Evolutionary conservation across 2,797 vertebrate species (phyloP).

Genomic region (Spheniscus humboldti): DNA sequence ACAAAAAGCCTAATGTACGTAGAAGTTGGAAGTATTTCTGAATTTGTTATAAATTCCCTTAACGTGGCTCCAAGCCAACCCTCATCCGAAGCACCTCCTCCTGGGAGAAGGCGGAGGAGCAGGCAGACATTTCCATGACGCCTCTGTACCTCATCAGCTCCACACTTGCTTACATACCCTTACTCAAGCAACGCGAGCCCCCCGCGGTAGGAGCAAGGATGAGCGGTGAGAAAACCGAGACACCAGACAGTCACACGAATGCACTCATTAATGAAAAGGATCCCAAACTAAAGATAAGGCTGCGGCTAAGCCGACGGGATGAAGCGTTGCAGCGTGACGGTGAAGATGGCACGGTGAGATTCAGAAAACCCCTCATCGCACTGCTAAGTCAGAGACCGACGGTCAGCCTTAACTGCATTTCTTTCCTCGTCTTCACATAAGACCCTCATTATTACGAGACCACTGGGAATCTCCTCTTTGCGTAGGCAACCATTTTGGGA

Average conservation of each 20-base stretch:
- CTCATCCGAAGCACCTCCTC: conserved; percentile 57
- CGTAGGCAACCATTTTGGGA: not conserved
- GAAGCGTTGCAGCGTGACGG: not conserved
- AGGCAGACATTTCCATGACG: not conserved
- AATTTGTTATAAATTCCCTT: conserved; percentile 23
- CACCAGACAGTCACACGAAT: not conserved
- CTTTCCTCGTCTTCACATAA: not conserved
- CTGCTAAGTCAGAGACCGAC: not conserved
- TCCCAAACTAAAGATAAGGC: not conserved
- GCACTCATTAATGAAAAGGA: not conserved
- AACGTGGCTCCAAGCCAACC: conserved; percentile 33
- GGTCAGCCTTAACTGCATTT: not conserved
- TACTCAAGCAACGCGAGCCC: not conserved
- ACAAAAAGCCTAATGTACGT: not conserved
- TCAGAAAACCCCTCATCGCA: not conserved
- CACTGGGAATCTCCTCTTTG: not conserved
- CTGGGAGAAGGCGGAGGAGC: conserved; percentile 32
- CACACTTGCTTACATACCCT: not conserved
- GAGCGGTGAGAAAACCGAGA: not conserved
- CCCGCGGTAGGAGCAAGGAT: not conserved
- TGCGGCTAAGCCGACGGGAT: not conserved
- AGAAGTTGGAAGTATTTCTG: conserved; percentile 29
- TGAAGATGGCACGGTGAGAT: not conserved
- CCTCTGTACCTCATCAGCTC: not conserved
- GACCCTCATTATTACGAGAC: not conserved